Percentiles rank a stretch among this genome's conserved stretches.
phyloP scores from a whole-genome alignment of 2,113 vertebrate genomes.

The Centrocercus urophasianus region DNA sequence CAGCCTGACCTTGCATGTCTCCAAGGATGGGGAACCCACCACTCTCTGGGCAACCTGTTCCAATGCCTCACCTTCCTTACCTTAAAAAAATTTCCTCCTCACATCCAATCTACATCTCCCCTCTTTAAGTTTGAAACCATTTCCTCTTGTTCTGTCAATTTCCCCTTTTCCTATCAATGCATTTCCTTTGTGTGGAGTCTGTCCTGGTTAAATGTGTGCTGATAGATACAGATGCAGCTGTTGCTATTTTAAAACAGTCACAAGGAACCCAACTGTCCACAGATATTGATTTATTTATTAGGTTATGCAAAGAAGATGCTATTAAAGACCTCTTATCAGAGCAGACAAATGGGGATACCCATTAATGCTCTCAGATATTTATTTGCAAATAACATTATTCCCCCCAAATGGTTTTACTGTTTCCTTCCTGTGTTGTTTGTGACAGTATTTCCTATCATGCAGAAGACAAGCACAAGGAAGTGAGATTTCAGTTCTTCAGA shows the following conservation, averaged over 20 bases:
- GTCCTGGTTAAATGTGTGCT: neutral
- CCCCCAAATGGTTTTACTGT: neutral
- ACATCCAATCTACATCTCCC: no score
- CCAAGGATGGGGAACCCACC: no score
- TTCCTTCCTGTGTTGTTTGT: slow-evolving; percentile 20
- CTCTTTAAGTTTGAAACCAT: no score
- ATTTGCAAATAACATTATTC: neutral
- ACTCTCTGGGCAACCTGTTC: no score
- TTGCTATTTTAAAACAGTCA: neutral
- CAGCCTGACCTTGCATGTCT: no score
- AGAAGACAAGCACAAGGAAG: slow-evolving; percentile 38
- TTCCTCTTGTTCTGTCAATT: no score
- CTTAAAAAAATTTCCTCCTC: no score
- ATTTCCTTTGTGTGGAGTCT: neutral
- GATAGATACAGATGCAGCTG: neutral
- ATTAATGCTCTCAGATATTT: neutral
- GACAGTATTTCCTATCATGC: neutral
- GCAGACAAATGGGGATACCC: neutral
- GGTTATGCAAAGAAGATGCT: neutral
- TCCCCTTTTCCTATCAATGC: no score
- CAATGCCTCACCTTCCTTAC: no score
- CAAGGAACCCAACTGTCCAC: neutral
- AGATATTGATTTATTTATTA: neutral
- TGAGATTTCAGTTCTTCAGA: slow-evolving; percentile 23
- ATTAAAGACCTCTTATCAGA: neutral